phyloP scores from a whole-genome alignment of 37 sponge, comb jelly and placozoan species.

The Halichondria panicea region DNA sequence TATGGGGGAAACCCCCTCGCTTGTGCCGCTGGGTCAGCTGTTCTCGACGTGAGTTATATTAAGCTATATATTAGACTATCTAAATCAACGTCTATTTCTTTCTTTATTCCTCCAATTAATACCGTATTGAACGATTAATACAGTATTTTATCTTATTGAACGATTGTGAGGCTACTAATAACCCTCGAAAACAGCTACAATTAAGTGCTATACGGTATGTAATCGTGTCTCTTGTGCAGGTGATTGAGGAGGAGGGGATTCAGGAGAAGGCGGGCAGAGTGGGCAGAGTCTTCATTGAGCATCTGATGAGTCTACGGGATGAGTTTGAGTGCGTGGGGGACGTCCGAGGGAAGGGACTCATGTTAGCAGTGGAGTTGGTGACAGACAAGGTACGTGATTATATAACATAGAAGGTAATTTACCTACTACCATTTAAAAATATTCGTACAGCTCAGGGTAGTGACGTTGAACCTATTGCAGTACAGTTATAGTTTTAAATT shows the following conservation, averaged over 20 bases:
- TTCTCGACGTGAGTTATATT: slow-evolving; percentile 70
- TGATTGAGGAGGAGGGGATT: slow-evolving; percentile 85
- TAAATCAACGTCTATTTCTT: too few relatives aligned
- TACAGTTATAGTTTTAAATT: too few relatives aligned
- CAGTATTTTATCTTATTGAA: too few relatives aligned
- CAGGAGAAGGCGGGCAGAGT: slow-evolving; percentile 60
- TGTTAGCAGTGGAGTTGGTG: slow-evolving; percentile 89
- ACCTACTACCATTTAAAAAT: too few relatives aligned
- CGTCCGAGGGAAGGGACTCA: slow-evolving; percentile 91
- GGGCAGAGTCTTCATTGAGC: slow-evolving; percentile 68
- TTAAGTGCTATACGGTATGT: too few relatives aligned
- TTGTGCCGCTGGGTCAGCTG: slow-evolving; percentile 88
- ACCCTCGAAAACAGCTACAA: background rate
- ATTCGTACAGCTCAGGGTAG: too few relatives aligned
- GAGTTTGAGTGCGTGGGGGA: slow-evolving; percentile 94
- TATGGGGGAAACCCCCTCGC: slow-evolving; percentile 95
- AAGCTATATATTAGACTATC: too few relatives aligned
- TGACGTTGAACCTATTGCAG: too few relatives aligned
- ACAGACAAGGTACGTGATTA: slow-evolving; percentile 61
- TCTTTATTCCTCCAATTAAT: too few relatives aligned
- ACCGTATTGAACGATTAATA: too few relatives aligned
- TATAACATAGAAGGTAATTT: too few relatives aligned
- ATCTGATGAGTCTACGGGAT: slow-evolving; percentile 76
- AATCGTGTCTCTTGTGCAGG: slow-evolving; percentile 48
- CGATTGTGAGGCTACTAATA: too few relatives aligned